Evolutionary conservation across 2,797 vertebrate genomes (phyloP).

Genomic region (Spinus pinus): DNA sequence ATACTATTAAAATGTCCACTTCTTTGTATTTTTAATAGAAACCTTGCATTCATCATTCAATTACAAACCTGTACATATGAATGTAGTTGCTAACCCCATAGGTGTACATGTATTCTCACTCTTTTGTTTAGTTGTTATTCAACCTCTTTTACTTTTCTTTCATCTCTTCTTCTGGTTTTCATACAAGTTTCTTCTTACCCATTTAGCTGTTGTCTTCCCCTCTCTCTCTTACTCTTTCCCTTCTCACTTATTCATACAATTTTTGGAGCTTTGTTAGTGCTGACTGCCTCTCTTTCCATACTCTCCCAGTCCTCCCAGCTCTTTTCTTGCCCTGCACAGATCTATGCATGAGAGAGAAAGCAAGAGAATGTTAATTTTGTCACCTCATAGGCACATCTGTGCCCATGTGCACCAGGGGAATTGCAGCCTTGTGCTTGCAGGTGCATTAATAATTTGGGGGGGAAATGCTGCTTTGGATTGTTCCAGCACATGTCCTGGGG

Average conservation of each 20-base stretch:
- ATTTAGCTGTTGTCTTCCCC: not conserved
- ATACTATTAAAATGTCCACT: not conserved
- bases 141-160: not conserved
- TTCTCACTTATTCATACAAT: not conserved
- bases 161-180: not conserved
- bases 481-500: not conserved
- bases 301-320: not conserved
- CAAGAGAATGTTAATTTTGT: not conserved
- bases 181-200: not conserved
- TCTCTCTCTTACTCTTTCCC: not conserved
- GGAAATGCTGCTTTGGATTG: not conserved
- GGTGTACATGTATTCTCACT: not conserved
- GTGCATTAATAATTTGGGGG: not conserved
- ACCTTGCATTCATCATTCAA: not conserved
- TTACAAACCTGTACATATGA: not conserved
- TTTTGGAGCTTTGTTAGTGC: not conserved
- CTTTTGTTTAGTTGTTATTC: not conserved
- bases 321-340: not conserved
- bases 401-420: not conserved
- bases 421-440: not conserved
- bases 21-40: not conserved
- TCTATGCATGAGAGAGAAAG: not conserved
- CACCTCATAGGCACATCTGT: not conserved
- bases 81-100: not conserved
- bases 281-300: not conserved